These are phyloP conservation scores for human (Homo sapiens) DNA, from an alignment of 2,113 vertebrate genomes.

Conservation along the genomic window GRCh38 chrX:2506501-2507000, in stretches of 20 bases:
- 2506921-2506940: too few species aligned
- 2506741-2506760: fast-evolving
- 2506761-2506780: neutral
- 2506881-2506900: too few species aligned
- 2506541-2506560: too few species aligned
- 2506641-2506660: neutral
- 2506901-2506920: too few species aligned
- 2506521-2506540: neutral
- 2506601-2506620: neutral
- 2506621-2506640: neutral
- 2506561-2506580: fast-evolving
- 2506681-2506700: fast-evolving
- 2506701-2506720: neutral
- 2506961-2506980: too few species aligned
- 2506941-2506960: too few species aligned
- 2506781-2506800: neutral
- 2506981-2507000: too few species aligned
- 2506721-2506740: neutral
- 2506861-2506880: too few species aligned
- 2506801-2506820: too few species aligned
- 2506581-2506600: fast-evolving
- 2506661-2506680: fast-evolving
- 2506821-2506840: too few species aligned
- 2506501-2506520: fast-evolving
- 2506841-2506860: too few species aligned